Base-by-base conservation (phyloP, 2,888 invertebrate species). In the Cordilura impudica region DNA sequence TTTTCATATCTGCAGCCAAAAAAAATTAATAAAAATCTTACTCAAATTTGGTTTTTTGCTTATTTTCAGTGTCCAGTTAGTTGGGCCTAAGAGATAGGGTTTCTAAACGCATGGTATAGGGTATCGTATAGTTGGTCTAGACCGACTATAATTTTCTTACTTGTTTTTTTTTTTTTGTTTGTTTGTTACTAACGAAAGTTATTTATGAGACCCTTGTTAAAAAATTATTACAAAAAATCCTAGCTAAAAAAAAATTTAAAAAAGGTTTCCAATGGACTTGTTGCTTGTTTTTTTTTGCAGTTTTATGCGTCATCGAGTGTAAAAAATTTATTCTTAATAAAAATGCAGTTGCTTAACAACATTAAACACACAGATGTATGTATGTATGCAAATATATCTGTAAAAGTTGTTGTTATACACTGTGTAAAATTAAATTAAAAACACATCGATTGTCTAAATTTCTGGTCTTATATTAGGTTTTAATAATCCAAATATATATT, bases 291-390 rank as follows among this genome's bases (percentile, higher is more conserved):
- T 65, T 51, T n/a, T 54, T 71, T 56, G 56, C 75, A 63, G 75
- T 75, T 79, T 79, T 75, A 79, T 79, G 79, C 79, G 79, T 79
- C 79, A 79, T 79, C 67, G 71, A 79, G 71, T 79, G 79, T 79
- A 63, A 75, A 79, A 75, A 79, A 79, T 79, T 79, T 79, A 79
- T 79, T 79, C 79, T 75, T 75, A 75, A 75, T 67, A 67, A 67
- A 67, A 19, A 71, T 75, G 61, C 71, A 71, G 66, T 61, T 65
- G 39, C 23, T 54, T 61, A 49, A 49, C 8, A 54, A 12, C 35
- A 12, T 18, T 49, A 19, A 14, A 35, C 16, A 60, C 1, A 26
- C 35, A 56, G 10, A 39, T 21, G 14, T 49, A 26, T n/a, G 23
- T 56, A 18, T 51, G 16, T 16, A n/a, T 31, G n/a, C 19, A 16